Conservation (phyloP, 2,888 invertebrate species). For the Horisme vitalbata region DNA sequence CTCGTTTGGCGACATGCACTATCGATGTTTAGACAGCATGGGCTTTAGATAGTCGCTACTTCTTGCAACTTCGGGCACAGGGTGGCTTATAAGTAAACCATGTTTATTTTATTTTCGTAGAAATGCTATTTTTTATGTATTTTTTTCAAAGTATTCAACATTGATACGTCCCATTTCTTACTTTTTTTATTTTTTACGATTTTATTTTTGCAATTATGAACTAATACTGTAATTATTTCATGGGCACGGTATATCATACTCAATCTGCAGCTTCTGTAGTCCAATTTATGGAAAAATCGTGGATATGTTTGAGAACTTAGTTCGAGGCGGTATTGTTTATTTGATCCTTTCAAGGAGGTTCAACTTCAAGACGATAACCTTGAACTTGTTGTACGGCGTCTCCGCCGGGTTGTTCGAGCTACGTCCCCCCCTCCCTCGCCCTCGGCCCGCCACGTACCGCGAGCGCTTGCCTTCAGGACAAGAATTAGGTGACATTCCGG, state of each 20-base stretch:
- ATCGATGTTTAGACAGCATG: conserved; percentile 19
- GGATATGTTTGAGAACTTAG: conserved; percentile 3
- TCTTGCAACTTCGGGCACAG: conserved; percentile 2
- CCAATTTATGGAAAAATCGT: too few species aligned
- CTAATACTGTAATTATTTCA: background rate
- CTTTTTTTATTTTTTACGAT: too few species aligned
- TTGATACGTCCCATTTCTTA: too few species aligned
- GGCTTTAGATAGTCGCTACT: conserved; percentile 7
- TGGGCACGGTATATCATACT: too few species aligned
- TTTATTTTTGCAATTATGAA: background rate
- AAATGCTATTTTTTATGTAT: too few species aligned
- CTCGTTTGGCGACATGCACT: conserved; percentile 14
- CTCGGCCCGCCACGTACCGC: background rate
- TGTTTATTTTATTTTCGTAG: too few species aligned
- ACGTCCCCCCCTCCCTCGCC: conserved; percentile 5
- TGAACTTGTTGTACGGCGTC: conserved; percentile 10
- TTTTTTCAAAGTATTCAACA: too few species aligned
- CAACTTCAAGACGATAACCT: background rate
- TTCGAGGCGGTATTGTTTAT: conserved; percentile 8
- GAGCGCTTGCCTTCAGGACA: conserved; percentile 17
- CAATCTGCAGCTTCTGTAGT: background rate
- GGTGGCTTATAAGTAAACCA: background rate
- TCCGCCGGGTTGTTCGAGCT: conserved; percentile 2
- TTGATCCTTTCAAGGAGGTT: background rate
- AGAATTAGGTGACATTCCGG: conserved; percentile 48